These are phyloP conservation scores for Stichopus horrens DNA, from an alignment of 53 echinoderm and acorn worm species.

Conservation along the genomic window DNA sequence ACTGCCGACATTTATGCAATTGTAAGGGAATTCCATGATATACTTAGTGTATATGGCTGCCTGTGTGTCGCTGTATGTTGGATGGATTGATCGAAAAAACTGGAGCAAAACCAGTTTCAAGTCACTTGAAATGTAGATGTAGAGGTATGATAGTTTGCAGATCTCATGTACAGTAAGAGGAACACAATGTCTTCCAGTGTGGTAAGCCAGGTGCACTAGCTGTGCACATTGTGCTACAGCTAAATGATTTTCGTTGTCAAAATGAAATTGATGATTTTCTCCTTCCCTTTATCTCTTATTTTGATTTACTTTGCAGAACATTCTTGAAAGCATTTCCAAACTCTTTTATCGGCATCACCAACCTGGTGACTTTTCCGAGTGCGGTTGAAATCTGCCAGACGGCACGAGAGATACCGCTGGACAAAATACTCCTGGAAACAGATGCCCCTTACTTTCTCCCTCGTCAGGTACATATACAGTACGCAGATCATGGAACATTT, in stretches of 20 bases:
- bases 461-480: constrained; percentile 57
- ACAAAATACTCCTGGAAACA: constrained; percentile 81
- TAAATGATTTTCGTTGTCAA: not conserved
- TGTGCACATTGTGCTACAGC: not conserved
- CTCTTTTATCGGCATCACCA: constrained; percentile 88
- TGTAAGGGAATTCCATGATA: too few species aligned
- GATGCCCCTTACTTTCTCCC: constrained; percentile 95
- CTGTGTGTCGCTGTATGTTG: too few species aligned
- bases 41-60: too few species aligned
- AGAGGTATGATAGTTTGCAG: too few species aligned
- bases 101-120: too few species aligned
- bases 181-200: not conserved
- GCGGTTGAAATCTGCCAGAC: constrained; percentile 75
- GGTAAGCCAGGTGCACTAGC: not conserved
- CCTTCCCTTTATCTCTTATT: not conserved
- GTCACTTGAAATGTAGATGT: too few species aligned
- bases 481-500: not conserved
- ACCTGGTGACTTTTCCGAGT: constrained; percentile 83
- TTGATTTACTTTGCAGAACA: constrained; percentile 46
- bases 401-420: constrained; percentile 71
- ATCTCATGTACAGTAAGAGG: not conserved
- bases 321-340: constrained; percentile 87
- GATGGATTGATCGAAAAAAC: too few species aligned
- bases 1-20: too few species aligned
- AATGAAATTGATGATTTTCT: not conserved